Conservation (phyloP, 2,888 invertebrate genomes). For the Thereva unica region DNA sequence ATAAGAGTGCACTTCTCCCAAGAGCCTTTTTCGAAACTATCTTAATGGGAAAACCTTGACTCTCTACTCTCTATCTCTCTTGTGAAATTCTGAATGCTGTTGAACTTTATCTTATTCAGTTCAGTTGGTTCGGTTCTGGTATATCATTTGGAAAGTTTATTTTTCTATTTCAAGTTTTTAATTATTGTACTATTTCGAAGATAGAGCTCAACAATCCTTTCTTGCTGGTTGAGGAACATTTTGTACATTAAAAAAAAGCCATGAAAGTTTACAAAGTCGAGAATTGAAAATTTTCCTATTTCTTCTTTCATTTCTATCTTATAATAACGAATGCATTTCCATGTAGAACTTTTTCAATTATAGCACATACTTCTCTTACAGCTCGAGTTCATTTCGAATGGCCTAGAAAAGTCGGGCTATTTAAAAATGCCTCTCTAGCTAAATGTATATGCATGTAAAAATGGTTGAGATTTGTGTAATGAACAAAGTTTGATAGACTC, state of each 20-base stretch:
- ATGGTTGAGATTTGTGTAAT: slow-evolving; percentile 22
- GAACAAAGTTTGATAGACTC: slow-evolving; percentile 14
- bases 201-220: too few relatives aligned
- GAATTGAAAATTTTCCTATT: slow-evolving; percentile 20
- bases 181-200: too few relatives aligned
- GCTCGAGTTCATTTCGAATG: slow-evolving; percentile 20
- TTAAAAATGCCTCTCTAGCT: too few relatives aligned
- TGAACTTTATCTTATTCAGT: too few relatives aligned
- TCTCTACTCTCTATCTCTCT: too few relatives aligned
- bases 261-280: slow-evolving; percentile 23
- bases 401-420: neutral
- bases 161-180: too few relatives aligned
- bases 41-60: too few relatives aligned
- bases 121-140: too few relatives aligned
- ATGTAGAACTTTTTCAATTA: slow-evolving; percentile 32
- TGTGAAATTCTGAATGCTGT: too few relatives aligned
- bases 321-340: slow-evolving; percentile 27
- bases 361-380: slow-evolving; percentile 24
- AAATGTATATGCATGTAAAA: slow-evolving; percentile 4
- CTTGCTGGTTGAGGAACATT: slow-evolving; percentile 1
- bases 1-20: too few relatives aligned
- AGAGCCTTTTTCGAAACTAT: too few relatives aligned
- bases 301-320: slow-evolving; percentile 5
- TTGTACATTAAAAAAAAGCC: slow-evolving; percentile 30
- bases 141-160: too few relatives aligned